Evolutionary conservation across 2,888 invertebrate genomes (phyloP).

Genomic region (Euphydryas editha): DNA sequence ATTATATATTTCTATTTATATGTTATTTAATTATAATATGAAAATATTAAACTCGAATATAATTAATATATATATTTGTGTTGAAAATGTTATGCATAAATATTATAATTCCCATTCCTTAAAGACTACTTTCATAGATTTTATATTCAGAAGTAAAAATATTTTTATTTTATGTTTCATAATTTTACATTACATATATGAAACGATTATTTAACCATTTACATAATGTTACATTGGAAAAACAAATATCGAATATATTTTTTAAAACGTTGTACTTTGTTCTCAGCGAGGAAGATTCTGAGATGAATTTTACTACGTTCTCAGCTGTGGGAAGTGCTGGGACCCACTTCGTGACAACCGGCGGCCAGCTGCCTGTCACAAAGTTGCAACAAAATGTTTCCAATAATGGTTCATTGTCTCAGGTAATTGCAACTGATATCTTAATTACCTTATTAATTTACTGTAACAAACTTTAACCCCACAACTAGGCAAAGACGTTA

Average conservation of each 20-base stretch:
- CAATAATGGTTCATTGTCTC: slow-evolving; percentile 80
- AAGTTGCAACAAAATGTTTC: slow-evolving; percentile 89
- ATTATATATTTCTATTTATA: too few species aligned
- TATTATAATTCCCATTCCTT: too few species aligned
- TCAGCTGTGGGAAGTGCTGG: slow-evolving; percentile 81
- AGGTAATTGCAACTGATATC: slow-evolving; percentile 62
- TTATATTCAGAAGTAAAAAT: too few species aligned
- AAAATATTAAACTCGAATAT: too few species aligned
- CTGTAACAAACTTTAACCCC: too few species aligned
- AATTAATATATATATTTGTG: too few species aligned
- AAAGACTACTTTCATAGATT: too few species aligned
- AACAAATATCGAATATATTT: background rate
- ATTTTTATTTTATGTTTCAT: background rate
- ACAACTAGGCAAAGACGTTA: too few species aligned
- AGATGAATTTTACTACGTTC: slow-evolving; percentile 92
- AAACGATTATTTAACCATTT: background rate
- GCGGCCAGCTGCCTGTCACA: slow-evolving; percentile 83
- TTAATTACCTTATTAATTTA: too few species aligned
- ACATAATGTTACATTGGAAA: background rate
- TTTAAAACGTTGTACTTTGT: slow-evolving; percentile 24
- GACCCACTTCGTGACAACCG: slow-evolving; percentile 72
- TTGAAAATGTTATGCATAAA: too few species aligned
- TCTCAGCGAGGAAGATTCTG: slow-evolving; percentile 73
- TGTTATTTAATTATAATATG: too few species aligned
- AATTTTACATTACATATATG: background rate